Evolutionary conservation across 2,797 vertebrate species (phyloP).

Genomic region (Squalus acanthias): DNA sequence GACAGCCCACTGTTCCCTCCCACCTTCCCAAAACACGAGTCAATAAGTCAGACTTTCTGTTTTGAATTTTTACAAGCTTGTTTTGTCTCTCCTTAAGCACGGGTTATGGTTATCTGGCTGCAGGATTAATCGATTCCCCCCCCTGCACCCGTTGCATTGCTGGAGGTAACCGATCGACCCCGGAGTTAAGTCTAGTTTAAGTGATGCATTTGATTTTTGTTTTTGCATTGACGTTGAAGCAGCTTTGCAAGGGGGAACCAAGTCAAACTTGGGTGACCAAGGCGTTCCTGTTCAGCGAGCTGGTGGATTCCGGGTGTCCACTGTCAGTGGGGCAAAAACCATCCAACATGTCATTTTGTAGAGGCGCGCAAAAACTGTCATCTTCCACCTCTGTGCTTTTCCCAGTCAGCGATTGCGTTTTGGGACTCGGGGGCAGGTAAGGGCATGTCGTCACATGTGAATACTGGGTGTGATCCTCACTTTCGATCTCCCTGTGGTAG

Average conservation of each 20-base stretch:
- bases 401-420: slow-evolving; percentile 41
- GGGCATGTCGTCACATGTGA: slow-evolving; percentile 66
- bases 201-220: neutral
- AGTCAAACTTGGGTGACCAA: slow-evolving; percentile 73
- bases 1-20: neutral
- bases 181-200: neutral
- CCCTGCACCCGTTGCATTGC: neutral
- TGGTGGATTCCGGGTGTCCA: slow-evolving; percentile 43
- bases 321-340: slow-evolving; percentile 55
- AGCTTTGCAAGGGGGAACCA: neutral
- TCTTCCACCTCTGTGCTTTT: slow-evolving; percentile 44
- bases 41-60: neutral
- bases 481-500: slow-evolving; percentile 79
- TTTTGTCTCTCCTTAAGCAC: slow-evolving; percentile 22
- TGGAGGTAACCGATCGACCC: neutral
- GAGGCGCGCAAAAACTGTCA: slow-evolving; percentile 48
- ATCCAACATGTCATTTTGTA: slow-evolving; percentile 58
- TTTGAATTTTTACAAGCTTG: slow-evolving; percentile 38
- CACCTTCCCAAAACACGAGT: neutral
- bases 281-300: slow-evolving; percentile 51
- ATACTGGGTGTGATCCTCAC: slow-evolving; percentile 65
- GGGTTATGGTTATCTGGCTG: neutral
- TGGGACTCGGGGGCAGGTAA: slow-evolving; percentile 53
- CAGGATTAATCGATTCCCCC: neutral
- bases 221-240: neutral